Percentiles rank a stretch among this genome's conserved stretches.
These are phyloP conservation scores for Salmo trutta DNA, from an alignment of 2,797 vertebrate genomes.

Conservation along the genomic window DNA sequence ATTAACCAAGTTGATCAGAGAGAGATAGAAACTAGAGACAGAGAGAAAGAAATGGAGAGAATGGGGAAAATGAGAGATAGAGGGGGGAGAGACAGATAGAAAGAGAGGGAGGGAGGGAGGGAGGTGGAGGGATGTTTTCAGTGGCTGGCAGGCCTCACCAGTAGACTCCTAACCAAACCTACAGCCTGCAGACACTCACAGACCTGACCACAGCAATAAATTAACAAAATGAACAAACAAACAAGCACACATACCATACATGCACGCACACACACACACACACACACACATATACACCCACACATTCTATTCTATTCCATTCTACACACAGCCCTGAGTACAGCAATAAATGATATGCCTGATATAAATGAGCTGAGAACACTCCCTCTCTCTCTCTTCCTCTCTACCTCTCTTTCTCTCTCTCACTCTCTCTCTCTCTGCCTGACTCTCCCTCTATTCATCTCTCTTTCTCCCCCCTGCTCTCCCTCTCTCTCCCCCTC, in stretches of 20 bases:
- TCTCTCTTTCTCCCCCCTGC: no score
- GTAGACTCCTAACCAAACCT: background rate
- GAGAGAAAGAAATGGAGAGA: background rate
- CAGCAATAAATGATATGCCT: no score
- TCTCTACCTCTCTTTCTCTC: background rate
- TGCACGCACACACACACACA: background rate
- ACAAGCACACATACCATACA: background rate
- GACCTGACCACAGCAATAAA: background rate
- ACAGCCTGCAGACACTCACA: slow-evolving; percentile 2
- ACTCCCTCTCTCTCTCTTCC: background rate
- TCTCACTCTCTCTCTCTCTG: no score
- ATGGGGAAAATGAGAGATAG: background rate
- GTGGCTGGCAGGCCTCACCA: background rate
- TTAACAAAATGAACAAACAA: background rate
- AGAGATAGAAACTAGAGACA: background rate
- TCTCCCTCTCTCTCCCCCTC: no score
- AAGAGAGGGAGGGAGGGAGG: background rate
- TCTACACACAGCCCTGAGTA: background rate
- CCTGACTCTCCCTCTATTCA: no score
- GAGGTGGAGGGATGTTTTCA: background rate
- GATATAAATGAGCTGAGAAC: no score
- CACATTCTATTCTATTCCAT: background rate
- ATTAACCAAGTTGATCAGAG: background rate
- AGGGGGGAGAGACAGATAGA: background rate
- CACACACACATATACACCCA: background rate